Evolutionary conservation across 1,140 invertebrate genomes (phyloP).

Genomic region (Cyclargus thomasi): DNA sequence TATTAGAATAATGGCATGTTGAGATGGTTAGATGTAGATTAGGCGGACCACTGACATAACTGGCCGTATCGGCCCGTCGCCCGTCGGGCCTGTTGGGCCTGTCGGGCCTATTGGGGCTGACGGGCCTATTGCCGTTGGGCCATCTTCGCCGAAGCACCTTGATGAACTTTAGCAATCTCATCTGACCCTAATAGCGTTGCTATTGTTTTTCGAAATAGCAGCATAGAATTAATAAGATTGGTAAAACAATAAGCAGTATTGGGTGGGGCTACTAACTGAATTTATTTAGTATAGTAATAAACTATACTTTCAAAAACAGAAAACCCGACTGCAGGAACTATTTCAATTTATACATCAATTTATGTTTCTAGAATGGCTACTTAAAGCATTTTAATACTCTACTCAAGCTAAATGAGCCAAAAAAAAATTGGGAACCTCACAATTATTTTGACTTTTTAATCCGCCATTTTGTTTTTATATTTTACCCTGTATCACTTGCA

Average conservation of each 20-base stretch:
- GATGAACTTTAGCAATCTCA: slow-evolving; percentile 10
- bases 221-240: background rate
- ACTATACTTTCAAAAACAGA: no score
- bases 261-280: background rate
- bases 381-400: no score
- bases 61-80: slow-evolving; percentile 26
- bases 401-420: no score
- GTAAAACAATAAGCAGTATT: background rate
- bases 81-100: slow-evolving; percentile 11
- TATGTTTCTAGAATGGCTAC: no score
- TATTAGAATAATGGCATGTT: slow-evolving; percentile 62
- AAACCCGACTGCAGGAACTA: no score
- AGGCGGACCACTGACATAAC: slow-evolving; percentile 31
- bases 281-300: no score
- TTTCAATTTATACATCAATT: no score
- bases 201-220: background rate
- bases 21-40: slow-evolving; percentile 59
- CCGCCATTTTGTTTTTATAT: no score
- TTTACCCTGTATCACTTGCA: no score
- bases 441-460: no score
- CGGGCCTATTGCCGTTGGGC: background rate
- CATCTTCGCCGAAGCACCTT: slow-evolving; percentile 4
- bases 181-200: slow-evolving; percentile 4
- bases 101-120: background rate
- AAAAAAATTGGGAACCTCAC: no score